Conservation (phyloP, 1,140 invertebrate species). For the Drosophila oshimai region DNA sequence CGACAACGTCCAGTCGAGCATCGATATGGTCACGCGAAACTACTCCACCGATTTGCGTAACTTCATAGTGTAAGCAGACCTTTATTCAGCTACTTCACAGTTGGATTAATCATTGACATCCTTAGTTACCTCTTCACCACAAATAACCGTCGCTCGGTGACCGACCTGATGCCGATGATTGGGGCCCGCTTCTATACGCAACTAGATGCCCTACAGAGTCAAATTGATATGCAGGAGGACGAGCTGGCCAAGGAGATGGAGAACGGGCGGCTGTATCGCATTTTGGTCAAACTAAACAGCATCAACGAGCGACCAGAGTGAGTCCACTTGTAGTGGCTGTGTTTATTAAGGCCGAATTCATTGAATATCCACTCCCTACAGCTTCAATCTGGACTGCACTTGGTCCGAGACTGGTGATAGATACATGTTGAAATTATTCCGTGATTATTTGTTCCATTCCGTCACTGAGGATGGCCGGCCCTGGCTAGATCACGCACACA, state of each 20-base stretch:
- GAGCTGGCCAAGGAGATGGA: slow-evolving; percentile 97
- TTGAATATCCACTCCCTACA: slow-evolving; percentile 63
- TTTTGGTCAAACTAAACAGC: slow-evolving; percentile 94
- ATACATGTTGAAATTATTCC: slow-evolving; percentile 98
- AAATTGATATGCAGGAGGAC: slow-evolving; percentile 94
- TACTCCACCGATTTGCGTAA: slow-evolving; percentile 97
- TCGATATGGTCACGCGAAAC: slow-evolving; percentile 94
- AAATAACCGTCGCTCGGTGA: slow-evolving; percentile 90
- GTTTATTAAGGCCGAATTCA: not conserved
- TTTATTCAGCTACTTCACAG: not conserved
- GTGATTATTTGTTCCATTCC: slow-evolving; percentile 98
- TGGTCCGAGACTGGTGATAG: slow-evolving; percentile 99
- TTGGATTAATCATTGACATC: not conserved
- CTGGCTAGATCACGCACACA: slow-evolving; percentile 97
- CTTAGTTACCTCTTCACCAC: slow-evolving; percentile 90
- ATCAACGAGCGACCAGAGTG: slow-evolving; percentile 97
- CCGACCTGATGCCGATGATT: slow-evolving; percentile 99
- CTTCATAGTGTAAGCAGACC: slow-evolving; percentile 90
- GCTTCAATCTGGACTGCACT: slow-evolving; percentile 94
- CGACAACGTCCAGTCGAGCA: slow-evolving; percentile 92
- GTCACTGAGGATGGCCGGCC: slow-evolving; percentile 95
- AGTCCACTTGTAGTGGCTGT: slow-evolving; percentile 27
- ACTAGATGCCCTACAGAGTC: slow-evolving; percentile 93
- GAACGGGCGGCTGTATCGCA: slow-evolving; percentile 95
- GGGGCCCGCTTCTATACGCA: slow-evolving; percentile 98